Conservation (phyloP, 2,888 invertebrate species). For the Adelphocoris suturalis region DNA sequence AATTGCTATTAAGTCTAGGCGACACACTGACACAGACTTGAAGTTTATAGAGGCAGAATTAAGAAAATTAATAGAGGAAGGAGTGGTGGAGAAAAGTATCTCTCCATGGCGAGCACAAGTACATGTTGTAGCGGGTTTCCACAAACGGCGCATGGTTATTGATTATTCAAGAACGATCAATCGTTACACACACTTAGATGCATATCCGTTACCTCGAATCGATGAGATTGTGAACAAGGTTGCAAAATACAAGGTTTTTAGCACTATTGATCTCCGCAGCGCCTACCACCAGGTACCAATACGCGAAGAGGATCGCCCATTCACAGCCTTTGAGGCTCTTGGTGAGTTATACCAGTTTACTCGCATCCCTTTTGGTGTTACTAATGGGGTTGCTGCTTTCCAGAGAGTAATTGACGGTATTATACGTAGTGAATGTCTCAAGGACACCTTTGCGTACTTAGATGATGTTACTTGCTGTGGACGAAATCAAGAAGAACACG, state of each 20-base stretch:
- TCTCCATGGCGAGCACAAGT: slow-evolving; percentile 54
- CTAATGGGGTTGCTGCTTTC: neutral
- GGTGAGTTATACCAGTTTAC: neutral
- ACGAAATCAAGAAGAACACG: no score
- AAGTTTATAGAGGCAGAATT: slow-evolving; percentile 38
- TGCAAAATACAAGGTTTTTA: neutral
- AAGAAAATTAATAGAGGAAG: neutral
- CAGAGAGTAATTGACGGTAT: neutral
- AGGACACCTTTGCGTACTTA: neutral
- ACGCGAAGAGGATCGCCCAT: neutral
- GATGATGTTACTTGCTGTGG: neutral
- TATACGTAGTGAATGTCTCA: neutral
- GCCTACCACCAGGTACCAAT: slow-evolving; percentile 41
- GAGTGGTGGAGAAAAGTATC: slow-evolving; percentile 1
- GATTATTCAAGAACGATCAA: slow-evolving; percentile 60
- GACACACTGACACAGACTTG: neutral
- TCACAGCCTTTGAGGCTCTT: slow-evolving; percentile 42
- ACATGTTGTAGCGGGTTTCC: neutral
- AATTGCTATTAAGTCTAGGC: neutral
- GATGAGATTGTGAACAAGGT: slow-evolving; percentile 9
- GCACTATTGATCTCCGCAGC: slow-evolving; percentile 59
- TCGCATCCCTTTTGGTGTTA: neutral
- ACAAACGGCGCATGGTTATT: neutral
- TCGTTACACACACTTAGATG: neutral
- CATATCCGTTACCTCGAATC: neutral